Evolutionary conservation across 2,888 invertebrate species (phyloP), one percentile per base, ranked within the genome.

Genomic region (Caenorhabditis angaria): DNA sequence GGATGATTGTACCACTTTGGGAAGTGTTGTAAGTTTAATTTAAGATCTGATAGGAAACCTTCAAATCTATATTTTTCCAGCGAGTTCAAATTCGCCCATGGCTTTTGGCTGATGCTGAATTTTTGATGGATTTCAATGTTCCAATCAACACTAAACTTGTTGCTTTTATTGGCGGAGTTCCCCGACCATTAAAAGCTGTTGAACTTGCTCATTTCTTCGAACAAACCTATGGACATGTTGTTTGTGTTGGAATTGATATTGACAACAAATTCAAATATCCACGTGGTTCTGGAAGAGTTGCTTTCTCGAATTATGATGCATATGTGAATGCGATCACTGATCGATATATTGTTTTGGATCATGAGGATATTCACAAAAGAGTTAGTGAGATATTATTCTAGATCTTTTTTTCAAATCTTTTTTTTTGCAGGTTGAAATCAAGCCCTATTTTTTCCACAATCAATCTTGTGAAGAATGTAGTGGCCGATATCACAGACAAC

Each of bases 391-490:
- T n/a, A n/a, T 12, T 32, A 8, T 32, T 32, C 2, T 41, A 12
- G 6, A 41, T 41, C 14, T 41, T 14, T 18, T 14, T 41, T 41
- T 41, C 14, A 41, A 41, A 8, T 32, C 6, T 27, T 27, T 57
- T 12, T 10, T 3, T 14, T 63, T 77, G 50, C 85, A 92, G 92
- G 92, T 91, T 77, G 92, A 94, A 90, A 94, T 96, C 86, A 99
- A 99, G 90, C 99, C 99, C 77, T 99, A 99, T 90, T 97, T 99
- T 80, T 91, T 99, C 88, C 97, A 99, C 90, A 97, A 99, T 90
- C 99, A 99, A 91, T 94, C 97, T 94, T 99, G 99, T 89, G 99
- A 99, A 90, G 97, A 99, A 90, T 99, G 97, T 90, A 95, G 95
- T 87, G 97, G 97, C 77, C 94, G 95, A 70, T 92, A 96, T 71